Percentiles rank a stretch among this genome's conserved stretches.
phyloP scores from a whole-genome alignment of 2,888 invertebrate genomes.

The Lasius platythorax region DNA sequence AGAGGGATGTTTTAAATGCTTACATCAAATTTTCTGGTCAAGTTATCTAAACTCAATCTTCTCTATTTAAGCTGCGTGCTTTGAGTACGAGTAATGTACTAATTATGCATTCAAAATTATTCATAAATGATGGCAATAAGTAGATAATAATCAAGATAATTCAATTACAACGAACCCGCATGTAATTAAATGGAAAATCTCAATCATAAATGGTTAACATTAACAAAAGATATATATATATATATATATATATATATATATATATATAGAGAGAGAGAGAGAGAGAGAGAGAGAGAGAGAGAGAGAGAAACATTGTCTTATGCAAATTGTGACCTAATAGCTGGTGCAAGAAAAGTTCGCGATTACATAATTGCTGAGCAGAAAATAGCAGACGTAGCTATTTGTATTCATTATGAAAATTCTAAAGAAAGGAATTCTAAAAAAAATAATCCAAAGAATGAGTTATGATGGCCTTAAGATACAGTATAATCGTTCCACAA shows the following conservation, averaged over 20 bases:
- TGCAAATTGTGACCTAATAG: neutral
- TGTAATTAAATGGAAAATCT: neutral
- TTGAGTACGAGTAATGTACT: neutral
- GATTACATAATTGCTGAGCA: neutral
- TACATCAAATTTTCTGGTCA: neutral
- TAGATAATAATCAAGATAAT: neutral
- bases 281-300: neutral
- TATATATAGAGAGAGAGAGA: neutral
- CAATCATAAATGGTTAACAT: neutral
- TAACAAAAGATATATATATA: neutral
- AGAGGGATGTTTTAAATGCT: neutral
- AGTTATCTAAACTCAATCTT: neutral
- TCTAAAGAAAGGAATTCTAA: neutral
- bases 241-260: no score
- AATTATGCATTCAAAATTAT: neutral
- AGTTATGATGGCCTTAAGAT: neutral
- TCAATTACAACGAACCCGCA: neutral
- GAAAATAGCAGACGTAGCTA: neutral
- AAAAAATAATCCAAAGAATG: neutral
- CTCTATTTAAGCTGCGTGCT: neutral
- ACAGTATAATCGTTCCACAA: neutral
- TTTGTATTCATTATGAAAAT: slow-evolving; percentile 4
- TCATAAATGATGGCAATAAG: neutral
- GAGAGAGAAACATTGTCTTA: neutral
- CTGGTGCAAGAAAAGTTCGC: neutral